These are phyloP conservation scores for Scolanthus callimorphus DNA, from an alignment of 92 coral and sea anemone species.

Conservation along the genomic window DNA sequence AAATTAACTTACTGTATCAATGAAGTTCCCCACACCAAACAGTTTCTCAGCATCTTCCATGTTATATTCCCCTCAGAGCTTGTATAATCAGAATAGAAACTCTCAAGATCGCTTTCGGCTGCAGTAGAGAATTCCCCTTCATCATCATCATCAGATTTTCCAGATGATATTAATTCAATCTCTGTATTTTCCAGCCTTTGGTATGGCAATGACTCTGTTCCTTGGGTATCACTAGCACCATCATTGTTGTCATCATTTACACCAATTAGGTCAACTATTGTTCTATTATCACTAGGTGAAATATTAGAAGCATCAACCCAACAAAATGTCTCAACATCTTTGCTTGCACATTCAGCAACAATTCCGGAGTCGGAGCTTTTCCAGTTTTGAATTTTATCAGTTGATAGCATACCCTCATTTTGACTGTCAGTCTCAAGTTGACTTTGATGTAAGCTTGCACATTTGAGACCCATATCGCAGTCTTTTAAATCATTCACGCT, in stretches of 20 bases:
- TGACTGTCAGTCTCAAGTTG: too few relatives aligned
- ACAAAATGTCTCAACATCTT: conserved; percentile 12
- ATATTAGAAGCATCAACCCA: conserved; percentile 7
- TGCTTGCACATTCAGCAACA: neutral
- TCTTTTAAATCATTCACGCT: too few relatives aligned
- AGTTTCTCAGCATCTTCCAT: conserved; percentile 31
- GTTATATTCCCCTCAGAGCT: conserved; percentile 76
- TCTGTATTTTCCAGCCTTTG: conserved; percentile 3
- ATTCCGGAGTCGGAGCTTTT: too few relatives aligned
- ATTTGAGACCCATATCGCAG: too few relatives aligned
- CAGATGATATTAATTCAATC: neutral
- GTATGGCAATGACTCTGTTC: conserved; percentile 10
- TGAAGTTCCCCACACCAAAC: conserved; percentile 26
- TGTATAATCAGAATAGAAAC: conserved; percentile 28
- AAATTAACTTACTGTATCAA: too few relatives aligned
- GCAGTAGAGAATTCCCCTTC: conserved; percentile 9
- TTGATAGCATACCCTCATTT: neutral
- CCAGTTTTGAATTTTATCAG: too few relatives aligned
- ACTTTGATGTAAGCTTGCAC: too few relatives aligned
- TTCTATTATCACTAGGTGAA: neutral
- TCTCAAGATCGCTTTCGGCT: conserved; percentile 18
- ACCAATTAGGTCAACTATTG: too few relatives aligned
- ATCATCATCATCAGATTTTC: neutral
- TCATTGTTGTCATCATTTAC: neutral
- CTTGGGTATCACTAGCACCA: neutral